Conservation (phyloP, 2,888 invertebrate genomes). For the Synergus itoensis region DNA sequence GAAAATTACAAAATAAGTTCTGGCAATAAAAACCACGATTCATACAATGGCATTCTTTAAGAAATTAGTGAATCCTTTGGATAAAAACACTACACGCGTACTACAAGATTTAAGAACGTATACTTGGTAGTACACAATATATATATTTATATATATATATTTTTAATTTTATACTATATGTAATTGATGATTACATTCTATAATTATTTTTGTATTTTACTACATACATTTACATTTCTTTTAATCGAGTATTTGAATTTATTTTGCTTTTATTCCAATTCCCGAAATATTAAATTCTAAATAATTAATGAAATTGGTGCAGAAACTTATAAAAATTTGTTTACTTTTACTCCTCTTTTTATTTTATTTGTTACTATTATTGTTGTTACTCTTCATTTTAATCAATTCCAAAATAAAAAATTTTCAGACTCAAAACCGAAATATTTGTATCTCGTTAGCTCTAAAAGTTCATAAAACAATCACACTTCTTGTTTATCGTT, state of each 20-base stretch:
- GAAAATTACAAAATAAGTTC: slow-evolving; percentile 22
- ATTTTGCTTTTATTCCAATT: background rate
- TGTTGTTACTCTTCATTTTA: background rate
- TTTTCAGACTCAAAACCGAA: background rate
- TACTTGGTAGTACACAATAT: background rate
- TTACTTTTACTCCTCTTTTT: background rate
- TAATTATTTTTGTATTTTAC: background rate
- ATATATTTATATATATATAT: background rate
- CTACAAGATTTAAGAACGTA: background rate
- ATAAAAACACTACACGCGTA: background rate
- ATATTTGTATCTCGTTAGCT: background rate
- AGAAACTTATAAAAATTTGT: background rate
- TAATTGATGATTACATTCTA: background rate
- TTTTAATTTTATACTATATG: background rate
- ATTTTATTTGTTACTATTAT: background rate
- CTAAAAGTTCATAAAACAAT: background rate
- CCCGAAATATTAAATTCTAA: background rate
- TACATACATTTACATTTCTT: background rate
- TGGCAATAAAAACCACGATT: background rate
- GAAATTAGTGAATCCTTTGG: background rate
- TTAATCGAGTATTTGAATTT: background rate
- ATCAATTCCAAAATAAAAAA: background rate
- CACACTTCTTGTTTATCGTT: background rate
- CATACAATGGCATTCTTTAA: background rate
- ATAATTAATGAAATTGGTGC: background rate